Evolutionary conservation across 2,888 invertebrate genomes (phyloP), one percentile per base, ranked within the genome.

Genomic region (Synergus itoensis): DNA sequence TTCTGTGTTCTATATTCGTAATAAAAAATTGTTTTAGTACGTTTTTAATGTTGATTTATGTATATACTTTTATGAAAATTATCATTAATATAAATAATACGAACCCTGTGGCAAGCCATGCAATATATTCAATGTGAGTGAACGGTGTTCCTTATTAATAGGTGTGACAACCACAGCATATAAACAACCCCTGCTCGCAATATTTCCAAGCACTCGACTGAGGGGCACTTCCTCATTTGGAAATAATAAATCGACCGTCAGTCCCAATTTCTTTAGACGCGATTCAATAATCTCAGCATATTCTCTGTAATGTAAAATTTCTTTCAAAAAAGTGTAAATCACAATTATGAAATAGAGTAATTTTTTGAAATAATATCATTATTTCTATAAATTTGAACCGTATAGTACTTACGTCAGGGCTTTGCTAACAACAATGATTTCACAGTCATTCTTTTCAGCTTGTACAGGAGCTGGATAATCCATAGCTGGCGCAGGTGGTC

Each of bases 241-340:
- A 90, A 97, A 98, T n/a, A 98, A 93, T 0, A 98, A 93, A 90
- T 98, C 98, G 0, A 98, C 98, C 4, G 96, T 95, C 77, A 98
- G 93, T 1, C 96, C 97, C 7, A 96, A 92, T 63, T 95, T 94
- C 90, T 97, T 97, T 79, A 98, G 92, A 16, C 96, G 94, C 60
- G 95, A 94, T 91, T 98, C 98, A 82, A 98, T 96, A 88, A 95
- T 96, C 90, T 98, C 98, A 0, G 98, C 98, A 91, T 98, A 99
- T 88, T 96, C 95, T 78, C 97, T 96, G 90, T 60, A 77, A 78
- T 36, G 48, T 77, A 88, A 82, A 60, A 62, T 12, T 12, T 28
- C 18, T n/a, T 57, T 67, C n/a, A 18, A n/a, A 64, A 11, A 45
- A 62, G 28, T 64, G 18, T 14, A 28, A 36, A 65, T 67, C n/a